Evolutionary conservation across 2,797 vertebrate species (phyloP).

Genomic region (Crocidura indochinensis): DNA sequence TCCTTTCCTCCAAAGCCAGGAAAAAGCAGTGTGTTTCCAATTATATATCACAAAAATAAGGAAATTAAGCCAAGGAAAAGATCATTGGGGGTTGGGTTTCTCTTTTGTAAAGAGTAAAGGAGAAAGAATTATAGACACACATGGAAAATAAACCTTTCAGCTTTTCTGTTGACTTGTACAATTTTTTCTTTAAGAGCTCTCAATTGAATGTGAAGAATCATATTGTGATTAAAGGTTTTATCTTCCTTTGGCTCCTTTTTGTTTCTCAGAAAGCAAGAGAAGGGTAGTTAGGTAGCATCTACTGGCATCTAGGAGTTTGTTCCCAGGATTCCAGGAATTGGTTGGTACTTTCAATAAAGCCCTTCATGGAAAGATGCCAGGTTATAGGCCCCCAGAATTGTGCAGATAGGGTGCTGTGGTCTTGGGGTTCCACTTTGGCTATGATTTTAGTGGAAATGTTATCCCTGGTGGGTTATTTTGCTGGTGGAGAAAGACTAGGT

Average conservation of each 20-base stretch:
- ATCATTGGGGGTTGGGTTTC: slow-evolving; percentile 78
- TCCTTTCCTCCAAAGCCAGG: slow-evolving; percentile 83
- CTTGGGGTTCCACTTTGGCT: background rate
- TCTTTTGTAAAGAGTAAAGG: slow-evolving; percentile 74
- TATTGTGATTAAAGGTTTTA: slow-evolving; percentile 66
- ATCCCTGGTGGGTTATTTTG: background rate
- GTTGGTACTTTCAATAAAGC: slow-evolving; percentile 5
- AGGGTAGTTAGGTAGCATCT: slow-evolving; percentile 58
- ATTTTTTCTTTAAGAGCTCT: slow-evolving; percentile 25
- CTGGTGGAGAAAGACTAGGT: background rate
- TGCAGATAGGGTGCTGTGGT: background rate
- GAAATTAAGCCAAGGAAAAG: slow-evolving; percentile 85
- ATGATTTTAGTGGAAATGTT: background rate
- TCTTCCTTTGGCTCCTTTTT: slow-evolving; percentile 61
- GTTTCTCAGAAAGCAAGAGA: slow-evolving; percentile 44
- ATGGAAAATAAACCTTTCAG: slow-evolving; percentile 28
- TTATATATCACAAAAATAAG: slow-evolving; percentile 81
- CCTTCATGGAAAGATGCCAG: background rate
- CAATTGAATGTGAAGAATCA: slow-evolving; percentile 65
- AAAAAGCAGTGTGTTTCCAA: slow-evolving; percentile 86
- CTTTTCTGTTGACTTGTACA: slow-evolving; percentile 68
- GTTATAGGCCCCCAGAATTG: background rate
- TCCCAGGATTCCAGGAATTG: background rate
- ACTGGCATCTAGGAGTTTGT: background rate
- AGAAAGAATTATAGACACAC: slow-evolving; percentile 30